These are phyloP conservation scores for Lasioglossum pauxillum DNA, from an alignment of 2,888 invertebrate species.

Conservation along the genomic window DNA sequence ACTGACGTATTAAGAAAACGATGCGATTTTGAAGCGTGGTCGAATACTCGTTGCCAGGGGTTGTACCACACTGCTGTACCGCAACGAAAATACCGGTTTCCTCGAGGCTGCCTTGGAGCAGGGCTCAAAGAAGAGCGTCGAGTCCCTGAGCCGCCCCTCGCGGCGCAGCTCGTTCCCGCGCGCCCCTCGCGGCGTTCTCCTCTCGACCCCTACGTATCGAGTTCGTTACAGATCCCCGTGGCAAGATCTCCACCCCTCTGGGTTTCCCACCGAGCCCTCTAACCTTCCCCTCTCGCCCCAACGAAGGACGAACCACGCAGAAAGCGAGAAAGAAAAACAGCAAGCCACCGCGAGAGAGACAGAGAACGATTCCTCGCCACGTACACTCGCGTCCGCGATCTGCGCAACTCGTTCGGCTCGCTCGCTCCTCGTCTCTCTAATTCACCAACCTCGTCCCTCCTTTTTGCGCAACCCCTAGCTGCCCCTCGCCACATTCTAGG, in stretches of 20 bases:
- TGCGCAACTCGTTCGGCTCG: conserved; percentile 61
- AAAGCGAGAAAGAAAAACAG: not conserved
- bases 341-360: conserved; percentile 35
- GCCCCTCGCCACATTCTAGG: not conserved
- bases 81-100: not conserved
- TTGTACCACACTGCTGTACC: not conserved
- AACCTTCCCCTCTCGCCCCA: not conserved
- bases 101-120: conserved; percentile 11
- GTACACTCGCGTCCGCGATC: conserved; percentile 70
- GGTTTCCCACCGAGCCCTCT: not conserved
- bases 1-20: not conserved
- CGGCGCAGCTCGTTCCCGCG: conserved; percentile 40
- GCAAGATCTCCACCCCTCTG: conserved; percentile 78
- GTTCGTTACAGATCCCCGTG: conserved; percentile 83
- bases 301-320: not conserved
- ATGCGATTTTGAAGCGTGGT: not conserved
- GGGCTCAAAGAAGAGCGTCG: conserved; percentile 56
- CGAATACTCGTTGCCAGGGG: not conserved
- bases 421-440: not conserved
- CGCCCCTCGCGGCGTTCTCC: conserved; percentile 31
- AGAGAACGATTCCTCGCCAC: conserved; percentile 9
- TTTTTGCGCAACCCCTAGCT: not conserved
- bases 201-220: conserved; percentile 78
- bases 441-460: not conserved
- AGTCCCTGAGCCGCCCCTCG: conserved; percentile 73